These are phyloP conservation scores for Eulemur albifrons DNA, from an alignment of 2,797 vertebrate genomes.

Conservation along the genomic window DNA sequence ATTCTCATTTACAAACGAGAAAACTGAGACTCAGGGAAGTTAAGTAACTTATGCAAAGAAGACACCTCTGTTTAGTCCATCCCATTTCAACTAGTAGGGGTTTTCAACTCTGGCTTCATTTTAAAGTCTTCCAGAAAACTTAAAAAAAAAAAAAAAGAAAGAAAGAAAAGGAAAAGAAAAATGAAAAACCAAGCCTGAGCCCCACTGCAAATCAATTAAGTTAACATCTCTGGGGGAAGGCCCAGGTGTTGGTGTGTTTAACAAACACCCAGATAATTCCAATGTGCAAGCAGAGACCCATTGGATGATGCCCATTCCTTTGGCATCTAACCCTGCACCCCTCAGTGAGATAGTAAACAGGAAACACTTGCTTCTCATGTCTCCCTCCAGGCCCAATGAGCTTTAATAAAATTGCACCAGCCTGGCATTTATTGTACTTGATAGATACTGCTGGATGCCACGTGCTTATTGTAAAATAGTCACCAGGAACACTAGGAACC, in stretches of 20 bases:
- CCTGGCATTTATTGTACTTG: background rate
- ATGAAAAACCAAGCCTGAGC: background rate
- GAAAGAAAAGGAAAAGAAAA: accelerated
- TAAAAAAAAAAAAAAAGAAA: background rate
- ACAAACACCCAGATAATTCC: background rate
- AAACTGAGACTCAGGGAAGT: background rate
- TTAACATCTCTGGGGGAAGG: background rate
- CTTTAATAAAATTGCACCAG: background rate
- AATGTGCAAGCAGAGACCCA: background rate
- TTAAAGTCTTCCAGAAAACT: background rate
- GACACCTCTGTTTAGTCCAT: background rate
- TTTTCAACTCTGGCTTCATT: background rate
- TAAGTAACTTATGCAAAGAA: background rate
- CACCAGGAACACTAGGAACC: background rate
- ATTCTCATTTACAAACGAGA: background rate
- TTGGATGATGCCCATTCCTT: background rate
- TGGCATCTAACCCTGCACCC: background rate
- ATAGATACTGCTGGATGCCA: background rate
- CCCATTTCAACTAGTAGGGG: background rate
- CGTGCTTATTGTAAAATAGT: slow-evolving; percentile 10
- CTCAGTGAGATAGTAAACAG: background rate
- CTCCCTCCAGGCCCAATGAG: background rate
- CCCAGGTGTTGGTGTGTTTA: background rate
- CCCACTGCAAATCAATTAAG: background rate
- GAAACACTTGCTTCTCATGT: background rate